phyloP scores from a whole-genome alignment of 2,888 invertebrate species.

The Aricia artaxerxes region DNA sequence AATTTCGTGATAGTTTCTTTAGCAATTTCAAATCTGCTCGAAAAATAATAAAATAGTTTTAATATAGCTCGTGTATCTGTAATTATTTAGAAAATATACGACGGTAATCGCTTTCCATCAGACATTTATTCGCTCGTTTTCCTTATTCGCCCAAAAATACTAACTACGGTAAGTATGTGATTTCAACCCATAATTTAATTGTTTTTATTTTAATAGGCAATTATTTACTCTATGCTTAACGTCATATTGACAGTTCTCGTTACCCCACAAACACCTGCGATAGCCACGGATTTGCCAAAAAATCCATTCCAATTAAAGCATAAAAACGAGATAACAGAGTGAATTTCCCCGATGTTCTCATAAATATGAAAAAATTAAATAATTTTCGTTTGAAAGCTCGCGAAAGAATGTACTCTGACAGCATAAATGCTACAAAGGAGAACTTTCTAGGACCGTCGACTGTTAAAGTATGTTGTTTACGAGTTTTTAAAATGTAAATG shows the following conservation, averaged over 20 bases:
- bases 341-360: neutral
- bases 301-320: neutral
- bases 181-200: too few species aligned
- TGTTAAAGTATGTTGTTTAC: slow-evolving; percentile 25
- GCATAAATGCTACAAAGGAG: slow-evolving; percentile 32
- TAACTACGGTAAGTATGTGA: too few species aligned
- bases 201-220: too few species aligned
- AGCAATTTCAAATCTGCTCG: neutral
- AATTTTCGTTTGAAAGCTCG: slow-evolving; percentile 17
- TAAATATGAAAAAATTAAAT: slow-evolving; percentile 26
- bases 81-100: neutral
- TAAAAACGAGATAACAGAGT: slow-evolving; percentile 29
- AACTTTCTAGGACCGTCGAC: slow-evolving; percentile 16
- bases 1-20: slow-evolving; percentile 4
- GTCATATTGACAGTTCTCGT: neutral
- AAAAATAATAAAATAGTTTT: neutral
- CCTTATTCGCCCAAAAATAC: too few species aligned
- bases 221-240: too few species aligned
- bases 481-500: slow-evolving; percentile 29
- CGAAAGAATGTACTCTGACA: slow-evolving; percentile 25
- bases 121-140: too few species aligned
- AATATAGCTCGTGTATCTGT: neutral
- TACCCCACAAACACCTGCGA: neutral
- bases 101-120: too few species aligned
- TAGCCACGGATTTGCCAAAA: neutral